A percentile compares a stretch with the other conserved stretches of the same genome.
Conservation (phyloP, 2,888 invertebrate species). For the Liopterus haemorrhoidalis region DNA sequence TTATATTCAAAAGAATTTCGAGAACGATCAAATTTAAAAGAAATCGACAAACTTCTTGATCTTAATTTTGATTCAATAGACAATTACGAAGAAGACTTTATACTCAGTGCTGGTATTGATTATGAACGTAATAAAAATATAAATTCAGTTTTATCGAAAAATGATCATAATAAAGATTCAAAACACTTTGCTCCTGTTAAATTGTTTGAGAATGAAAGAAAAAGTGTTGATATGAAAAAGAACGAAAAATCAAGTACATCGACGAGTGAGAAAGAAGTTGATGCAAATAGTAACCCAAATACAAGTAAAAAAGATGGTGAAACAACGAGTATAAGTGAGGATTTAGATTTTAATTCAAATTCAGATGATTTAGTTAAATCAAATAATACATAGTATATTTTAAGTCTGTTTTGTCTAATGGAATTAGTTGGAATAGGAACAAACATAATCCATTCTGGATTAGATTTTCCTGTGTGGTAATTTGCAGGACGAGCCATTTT, state of each 20-base stretch:
- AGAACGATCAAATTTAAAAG: conserved; percentile 38
- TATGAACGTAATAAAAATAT: conserved; percentile 18
- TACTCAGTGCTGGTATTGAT: conserved; percentile 36
- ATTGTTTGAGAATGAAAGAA: too few relatives aligned
- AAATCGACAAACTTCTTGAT: conserved; percentile 40
- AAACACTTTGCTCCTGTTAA: too few relatives aligned
- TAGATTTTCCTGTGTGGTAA: too few relatives aligned
- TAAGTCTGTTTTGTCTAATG: too few relatives aligned
- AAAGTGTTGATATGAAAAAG: conserved; percentile 4
- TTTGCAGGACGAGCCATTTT: too few relatives aligned
- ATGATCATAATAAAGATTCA: conserved; percentile 3
- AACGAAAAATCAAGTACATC: conserved; percentile 1
- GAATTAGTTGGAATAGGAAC: too few relatives aligned
- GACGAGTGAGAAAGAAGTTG: not conserved
- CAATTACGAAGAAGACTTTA: conserved; percentile 44
- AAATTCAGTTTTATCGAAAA: conserved; percentile 6
- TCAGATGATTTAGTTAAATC: conserved; percentile 29
- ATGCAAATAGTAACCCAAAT: conserved; percentile 13
- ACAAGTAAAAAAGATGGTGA: conserved; percentile 25
- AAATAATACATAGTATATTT: conserved; percentile 11
- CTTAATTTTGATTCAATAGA: conserved; percentile 36
- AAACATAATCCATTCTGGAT: too few relatives aligned
- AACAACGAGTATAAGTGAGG: conserved; percentile 31
- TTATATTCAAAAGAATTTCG: conserved; percentile 42
- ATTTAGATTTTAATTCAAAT: conserved; percentile 30